phyloP scores from a whole-genome alignment of 1,140 invertebrate genomes.

The Drosophila athabasca region DNA sequence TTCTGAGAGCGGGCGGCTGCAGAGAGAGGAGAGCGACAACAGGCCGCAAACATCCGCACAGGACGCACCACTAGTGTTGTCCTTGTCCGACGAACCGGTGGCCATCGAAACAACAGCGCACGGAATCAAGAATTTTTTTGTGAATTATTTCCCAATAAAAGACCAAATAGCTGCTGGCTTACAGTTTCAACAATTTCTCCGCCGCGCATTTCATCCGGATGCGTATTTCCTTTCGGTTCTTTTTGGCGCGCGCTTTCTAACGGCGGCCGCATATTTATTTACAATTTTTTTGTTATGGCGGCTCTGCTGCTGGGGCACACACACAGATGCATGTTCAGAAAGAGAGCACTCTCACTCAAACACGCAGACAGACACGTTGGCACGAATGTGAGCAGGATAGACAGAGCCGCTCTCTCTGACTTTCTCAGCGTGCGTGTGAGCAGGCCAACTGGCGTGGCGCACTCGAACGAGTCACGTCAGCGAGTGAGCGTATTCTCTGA shows the following conservation, averaged over 20 bases:
- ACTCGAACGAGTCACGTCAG: constrained; percentile 13
- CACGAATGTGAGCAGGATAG: constrained; percentile 56
- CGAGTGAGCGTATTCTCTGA: neutral
- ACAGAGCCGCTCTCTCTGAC: constrained; percentile 3
- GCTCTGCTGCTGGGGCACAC: constrained; percentile 40
- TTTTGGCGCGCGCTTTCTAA: constrained; percentile 14
- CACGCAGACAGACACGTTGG: constrained; percentile 43
- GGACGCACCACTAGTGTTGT: constrained; percentile 40
- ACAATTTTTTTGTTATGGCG: constrained; percentile 53
- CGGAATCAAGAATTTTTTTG: constrained; percentile 28
- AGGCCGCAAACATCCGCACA: constrained; percentile 36
- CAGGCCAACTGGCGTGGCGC: constrained; percentile 13
- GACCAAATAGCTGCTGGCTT: neutral
- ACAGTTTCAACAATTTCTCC: neutral
- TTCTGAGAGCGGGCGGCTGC: constrained; percentile 8
- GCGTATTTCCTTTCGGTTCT: constrained; percentile 12
- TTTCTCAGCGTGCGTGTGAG: constrained; percentile 14
- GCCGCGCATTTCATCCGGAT: neutral
- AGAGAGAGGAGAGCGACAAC: constrained; percentile 11
- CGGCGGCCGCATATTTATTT: constrained; percentile 37
- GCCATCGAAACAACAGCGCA: constrained; percentile 40
- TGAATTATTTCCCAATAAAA: constrained; percentile 19
- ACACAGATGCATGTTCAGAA: constrained; percentile 16
- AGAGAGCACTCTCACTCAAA: constrained; percentile 29
- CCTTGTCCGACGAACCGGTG: constrained; percentile 43